Percentiles rank a stretch among this genome's conserved stretches.
These are phyloP conservation scores for Phataginus tricuspis DNA, from an alignment of 2,797 vertebrate species.

Conservation along the genomic window DNA sequence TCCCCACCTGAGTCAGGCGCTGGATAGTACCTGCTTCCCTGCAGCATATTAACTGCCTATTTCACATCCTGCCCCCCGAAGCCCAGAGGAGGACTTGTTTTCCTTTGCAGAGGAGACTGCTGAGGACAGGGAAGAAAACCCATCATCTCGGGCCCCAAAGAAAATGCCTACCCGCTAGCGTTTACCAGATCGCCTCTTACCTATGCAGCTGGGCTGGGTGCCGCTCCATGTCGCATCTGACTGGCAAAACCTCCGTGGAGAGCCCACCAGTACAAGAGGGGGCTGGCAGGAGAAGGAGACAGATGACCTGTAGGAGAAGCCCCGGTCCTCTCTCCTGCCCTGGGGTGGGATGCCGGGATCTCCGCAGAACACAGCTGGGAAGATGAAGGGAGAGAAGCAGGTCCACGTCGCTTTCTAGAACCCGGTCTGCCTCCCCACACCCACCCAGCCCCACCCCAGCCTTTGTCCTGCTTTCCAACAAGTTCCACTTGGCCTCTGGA, in stretches of 20 bases:
- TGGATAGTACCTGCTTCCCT: accelerated
- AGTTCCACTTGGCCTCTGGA: not conserved
- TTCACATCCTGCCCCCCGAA: not conserved
- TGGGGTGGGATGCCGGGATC: constrained; percentile 94
- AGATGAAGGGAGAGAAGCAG: not conserved
- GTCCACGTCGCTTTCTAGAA: not conserved
- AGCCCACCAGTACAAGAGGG: constrained; percentile 94
- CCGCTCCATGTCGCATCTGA: constrained; percentile 98
- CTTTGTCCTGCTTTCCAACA: not conserved
- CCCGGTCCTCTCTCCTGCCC: constrained; percentile 94
- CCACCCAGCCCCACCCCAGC: accelerated
- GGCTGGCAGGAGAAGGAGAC: constrained; percentile 95
- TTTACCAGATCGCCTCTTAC: constrained; percentile 82
- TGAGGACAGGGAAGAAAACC: not conserved
- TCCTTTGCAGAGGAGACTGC: not conserved
- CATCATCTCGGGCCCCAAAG: not conserved
- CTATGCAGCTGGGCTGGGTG: constrained; percentile 97
- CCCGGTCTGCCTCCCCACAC: accelerated
- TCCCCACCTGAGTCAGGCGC: accelerated
- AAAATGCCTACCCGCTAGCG: not conserved
- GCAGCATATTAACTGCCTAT: accelerated
- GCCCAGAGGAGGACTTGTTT: not conserved
- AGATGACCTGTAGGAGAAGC: constrained; percentile 96
- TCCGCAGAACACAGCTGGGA: constrained; percentile 96
- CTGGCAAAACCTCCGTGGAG: constrained; percentile 94